Evolutionary conservation across 2,113 vertebrate species (phyloP), one percentile per base, ranked within the genome.

Genomic region (Rhynchomys soricoides): DNA sequence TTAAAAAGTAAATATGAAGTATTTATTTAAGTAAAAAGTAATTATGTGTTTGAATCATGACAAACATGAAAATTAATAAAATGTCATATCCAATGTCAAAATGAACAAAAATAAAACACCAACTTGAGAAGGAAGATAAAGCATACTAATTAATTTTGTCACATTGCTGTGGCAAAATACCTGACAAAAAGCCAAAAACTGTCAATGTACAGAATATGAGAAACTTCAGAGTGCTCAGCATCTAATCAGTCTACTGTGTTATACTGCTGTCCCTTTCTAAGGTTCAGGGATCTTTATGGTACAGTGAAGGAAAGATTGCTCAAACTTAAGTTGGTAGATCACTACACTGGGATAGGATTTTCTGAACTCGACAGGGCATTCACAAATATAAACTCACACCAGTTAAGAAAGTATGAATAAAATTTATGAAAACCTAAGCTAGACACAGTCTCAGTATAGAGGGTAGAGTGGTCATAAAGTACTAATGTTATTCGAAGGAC

Each of bases 61-160:
- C 55, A 89, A 85, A 85, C 48, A 86, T 34, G 19, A 87, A 94
- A 94, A 94, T 34, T 68, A 74, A 43, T 78, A 34, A 78, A 78
- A 95, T 74, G 94, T 52, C 86, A 68, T 59, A 21, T 89, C 11
- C 74, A 16, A 10, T 89, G 40, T 24, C 37, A 70, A 95, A 91
- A 91, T 91, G 34, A 81, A 74, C 64, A 88, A 74, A 83, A 95
- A 50, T 91, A 68, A 91, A 91, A 75, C 40, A 64, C 93, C 34
- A 89, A 95, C 0, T 50, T 10, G 73, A 45, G 89, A 71, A 52
- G 1, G 2, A 64, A 77, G 10, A 88, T 24, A 13, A 55, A 75
- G 66, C 31, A 12, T 34, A 48, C 43, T 74, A 74, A 43, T 77
- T 75, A 45, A 29, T 26, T 45, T 77, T 31, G 26, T 50, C 45